Percentiles rank a stretch among this genome's conserved stretches.
phyloP scores from a whole-genome alignment of 2,888 invertebrate genomes.

The Phytoseiulus persimilis region DNA sequence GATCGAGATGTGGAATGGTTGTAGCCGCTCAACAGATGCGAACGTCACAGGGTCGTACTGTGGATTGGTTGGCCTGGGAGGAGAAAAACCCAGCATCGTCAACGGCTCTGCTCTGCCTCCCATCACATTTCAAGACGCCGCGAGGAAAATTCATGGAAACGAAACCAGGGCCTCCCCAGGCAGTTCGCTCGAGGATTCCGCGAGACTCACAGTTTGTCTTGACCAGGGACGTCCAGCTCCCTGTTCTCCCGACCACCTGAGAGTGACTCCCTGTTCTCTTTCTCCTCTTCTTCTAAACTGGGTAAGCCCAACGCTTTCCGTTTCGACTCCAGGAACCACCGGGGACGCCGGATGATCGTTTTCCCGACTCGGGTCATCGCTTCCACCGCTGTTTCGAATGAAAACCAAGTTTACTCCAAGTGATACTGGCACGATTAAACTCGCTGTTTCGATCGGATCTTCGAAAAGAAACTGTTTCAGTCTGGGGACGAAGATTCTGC shows the following conservation, averaged over 20 bases:
- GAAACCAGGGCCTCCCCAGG: neutral
- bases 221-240: conserved; percentile 11
- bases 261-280: neutral
- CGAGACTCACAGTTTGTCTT: conserved; percentile 14
- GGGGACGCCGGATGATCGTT: conserved; percentile 18
- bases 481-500: no score
- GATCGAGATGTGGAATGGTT: conserved; percentile 79
- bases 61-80: conserved; percentile 30
- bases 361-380: conserved; percentile 37
- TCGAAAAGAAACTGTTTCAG: no score
- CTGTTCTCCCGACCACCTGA: neutral
- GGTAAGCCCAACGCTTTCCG: conserved; percentile 19
- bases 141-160: neutral
- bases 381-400: neutral
- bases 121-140: neutral
- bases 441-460: no score
- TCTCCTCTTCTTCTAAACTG: neutral
- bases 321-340: conserved; percentile 22
- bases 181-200: neutral
- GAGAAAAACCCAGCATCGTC: no score
- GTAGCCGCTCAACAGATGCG: conserved; percentile 74
- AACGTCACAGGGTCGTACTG: conserved; percentile 55
- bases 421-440: no score
- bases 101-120: no score
- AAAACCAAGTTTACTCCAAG: no score